Conservation (phyloP, 2,888 invertebrate species). For the Brenthis ino region DNA sequence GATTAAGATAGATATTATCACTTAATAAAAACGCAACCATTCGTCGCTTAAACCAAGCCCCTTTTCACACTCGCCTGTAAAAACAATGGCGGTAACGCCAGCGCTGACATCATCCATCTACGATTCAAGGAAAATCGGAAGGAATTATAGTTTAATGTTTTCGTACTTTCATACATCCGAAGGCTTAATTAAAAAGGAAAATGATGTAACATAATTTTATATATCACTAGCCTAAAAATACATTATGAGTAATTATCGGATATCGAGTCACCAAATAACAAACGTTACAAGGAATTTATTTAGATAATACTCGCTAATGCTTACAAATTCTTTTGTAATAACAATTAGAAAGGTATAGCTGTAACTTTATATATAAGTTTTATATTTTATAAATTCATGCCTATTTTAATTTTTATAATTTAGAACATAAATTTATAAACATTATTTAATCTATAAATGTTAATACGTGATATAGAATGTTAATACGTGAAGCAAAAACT, state of each 20-base stretch:
- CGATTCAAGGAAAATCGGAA: constrained; percentile 42
- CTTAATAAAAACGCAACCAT: background rate
- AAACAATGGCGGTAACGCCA: constrained; percentile 35
- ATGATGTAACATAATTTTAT: background rate
- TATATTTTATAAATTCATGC: too few relatives aligned
- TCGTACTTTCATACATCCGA: constrained; percentile 2
- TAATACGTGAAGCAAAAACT: too few relatives aligned
- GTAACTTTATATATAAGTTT: too few relatives aligned
- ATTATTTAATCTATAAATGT: too few relatives aligned
- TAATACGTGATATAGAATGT: too few relatives aligned
- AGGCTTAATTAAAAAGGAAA: constrained; percentile 4
- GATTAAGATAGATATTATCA: background rate
- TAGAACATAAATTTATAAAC: too few relatives aligned
- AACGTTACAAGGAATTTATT: background rate
- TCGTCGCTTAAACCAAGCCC: constrained; percentile 13
- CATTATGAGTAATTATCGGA: background rate
- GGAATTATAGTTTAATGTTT: constrained; percentile 14
- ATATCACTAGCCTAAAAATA: constrained; percentile 3
- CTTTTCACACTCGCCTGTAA: constrained; percentile 6
- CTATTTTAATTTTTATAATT: too few relatives aligned
- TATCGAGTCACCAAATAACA: constrained; percentile 5
- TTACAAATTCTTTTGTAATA: too few relatives aligned
- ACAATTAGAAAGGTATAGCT: too few relatives aligned
- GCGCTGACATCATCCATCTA: constrained; percentile 44
- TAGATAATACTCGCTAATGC: background rate